Evolutionary conservation across 2,888 invertebrate genomes (phyloP).

Genomic region (Pyrrhia umbra): DNA sequence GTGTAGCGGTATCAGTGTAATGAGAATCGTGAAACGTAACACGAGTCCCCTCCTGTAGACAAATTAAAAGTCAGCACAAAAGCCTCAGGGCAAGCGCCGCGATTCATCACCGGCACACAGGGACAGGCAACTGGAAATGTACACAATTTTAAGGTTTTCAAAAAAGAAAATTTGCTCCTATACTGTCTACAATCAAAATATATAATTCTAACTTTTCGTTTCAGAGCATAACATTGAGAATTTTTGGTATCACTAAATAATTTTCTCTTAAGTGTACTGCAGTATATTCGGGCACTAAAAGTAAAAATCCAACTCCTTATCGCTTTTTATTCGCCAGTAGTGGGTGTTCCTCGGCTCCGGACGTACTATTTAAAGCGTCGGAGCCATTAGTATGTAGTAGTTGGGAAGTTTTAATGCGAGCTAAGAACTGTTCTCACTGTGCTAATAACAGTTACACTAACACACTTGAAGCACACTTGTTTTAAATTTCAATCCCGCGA

Average conservation of each 20-base stretch:
- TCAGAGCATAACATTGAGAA: no score
- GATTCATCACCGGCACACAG: neutral
- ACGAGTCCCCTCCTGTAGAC: neutral
- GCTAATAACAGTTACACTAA: constrained; percentile 63
- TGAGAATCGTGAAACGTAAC: neutral
- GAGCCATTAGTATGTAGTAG: constrained; percentile 50
- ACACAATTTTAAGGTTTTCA: no score
- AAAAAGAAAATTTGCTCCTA: no score
- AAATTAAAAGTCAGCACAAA: constrained; percentile 6
- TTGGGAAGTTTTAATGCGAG: constrained; percentile 60
- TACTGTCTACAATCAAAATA: no score
- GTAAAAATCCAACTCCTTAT: constrained; percentile 41
- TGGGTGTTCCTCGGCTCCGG: constrained; percentile 3
- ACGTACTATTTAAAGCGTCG: constrained; percentile 16
- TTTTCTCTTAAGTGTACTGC: neutral
- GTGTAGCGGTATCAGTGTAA: constrained; percentile 7
- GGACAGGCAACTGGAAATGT: neutral
- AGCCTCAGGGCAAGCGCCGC: neutral
- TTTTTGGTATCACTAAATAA: no score
- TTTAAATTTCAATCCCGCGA: constrained; percentile 67
- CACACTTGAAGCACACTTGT: constrained; percentile 65
- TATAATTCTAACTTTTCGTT: no score
- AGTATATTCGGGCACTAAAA: constrained; percentile 14
- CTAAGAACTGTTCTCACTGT: constrained; percentile 51
- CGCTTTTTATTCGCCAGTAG: constrained; percentile 13